Percentiles rank a stretch among this genome's conserved stretches.
phyloP scores from a whole-genome alignment of 2,113 vertebrate species.

The Fulica atra region DNA sequence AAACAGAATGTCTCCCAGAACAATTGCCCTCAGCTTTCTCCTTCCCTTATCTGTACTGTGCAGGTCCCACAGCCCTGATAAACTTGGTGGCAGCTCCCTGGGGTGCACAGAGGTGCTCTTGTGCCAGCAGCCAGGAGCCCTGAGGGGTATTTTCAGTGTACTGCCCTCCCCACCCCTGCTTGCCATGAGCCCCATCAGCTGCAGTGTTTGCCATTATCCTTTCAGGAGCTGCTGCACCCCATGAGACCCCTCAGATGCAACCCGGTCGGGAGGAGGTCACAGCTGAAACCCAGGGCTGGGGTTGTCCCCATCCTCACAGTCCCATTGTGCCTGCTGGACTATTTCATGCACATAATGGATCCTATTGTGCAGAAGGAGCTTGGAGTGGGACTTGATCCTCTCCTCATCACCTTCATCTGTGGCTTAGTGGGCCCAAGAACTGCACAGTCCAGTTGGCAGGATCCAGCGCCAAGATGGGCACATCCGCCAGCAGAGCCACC shows the following conservation, averaged over 20 bases:
- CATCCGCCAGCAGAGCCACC: background rate
- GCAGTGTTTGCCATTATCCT: background rate
- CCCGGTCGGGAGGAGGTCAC: background rate
- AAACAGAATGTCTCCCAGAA: background rate
- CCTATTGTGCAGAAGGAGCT: background rate
- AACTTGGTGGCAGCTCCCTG: background rate
- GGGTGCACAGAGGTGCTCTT: background rate
- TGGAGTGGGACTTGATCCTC: no score
- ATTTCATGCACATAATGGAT: background rate
- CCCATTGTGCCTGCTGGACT: background rate
- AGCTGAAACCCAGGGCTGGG: fast-evolving
- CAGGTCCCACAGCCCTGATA: background rate
- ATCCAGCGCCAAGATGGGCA: background rate
- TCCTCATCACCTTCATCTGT: fast-evolving
- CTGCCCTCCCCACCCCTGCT: background rate
- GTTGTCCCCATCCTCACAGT: background rate
- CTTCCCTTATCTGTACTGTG: background rate
- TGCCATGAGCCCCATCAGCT: background rate
- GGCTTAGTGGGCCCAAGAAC: background rate
- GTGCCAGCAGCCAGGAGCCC: background rate
- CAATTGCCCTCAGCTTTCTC: background rate
- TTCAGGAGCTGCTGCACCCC: background rate
- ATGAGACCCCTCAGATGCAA: background rate
- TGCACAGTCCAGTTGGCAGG: background rate
- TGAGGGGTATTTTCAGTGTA: background rate